Conservation (phyloP, 2,797 vertebrate species). For the Synaphobranchus kaupii region DNA sequence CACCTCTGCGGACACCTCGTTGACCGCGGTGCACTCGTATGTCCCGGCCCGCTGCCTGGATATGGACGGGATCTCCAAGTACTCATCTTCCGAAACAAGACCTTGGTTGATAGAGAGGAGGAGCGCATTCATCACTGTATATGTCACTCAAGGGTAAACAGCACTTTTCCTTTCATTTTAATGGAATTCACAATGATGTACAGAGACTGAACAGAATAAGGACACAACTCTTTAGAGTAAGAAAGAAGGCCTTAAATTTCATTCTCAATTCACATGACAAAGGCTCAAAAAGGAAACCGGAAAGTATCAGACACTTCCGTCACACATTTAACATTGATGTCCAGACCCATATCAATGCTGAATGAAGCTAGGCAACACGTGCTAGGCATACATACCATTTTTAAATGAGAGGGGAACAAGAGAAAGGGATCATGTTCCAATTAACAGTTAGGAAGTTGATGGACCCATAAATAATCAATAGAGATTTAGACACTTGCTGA, state of each 20-base stretch:
- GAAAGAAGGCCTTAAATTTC: background rate
- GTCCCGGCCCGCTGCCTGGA: constrained; percentile 71
- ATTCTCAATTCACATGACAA: background rate
- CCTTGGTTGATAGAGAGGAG: constrained; percentile 56
- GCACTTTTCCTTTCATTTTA: background rate
- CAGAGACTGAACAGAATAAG: background rate
- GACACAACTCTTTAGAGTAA: background rate
- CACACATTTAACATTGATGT: background rate
- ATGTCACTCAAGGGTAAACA: background rate
- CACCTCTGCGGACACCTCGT: constrained; percentile 72
- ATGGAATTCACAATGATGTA: background rate
- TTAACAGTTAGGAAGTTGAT: background rate
- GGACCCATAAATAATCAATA: too few relatives aligned
- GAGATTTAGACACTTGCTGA: background rate
- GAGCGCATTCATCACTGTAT: background rate
- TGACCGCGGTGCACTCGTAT: constrained; percentile 77
- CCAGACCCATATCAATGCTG: background rate
- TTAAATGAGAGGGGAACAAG: background rate
- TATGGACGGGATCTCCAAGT: constrained; percentile 75
- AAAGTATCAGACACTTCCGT: too few relatives aligned
- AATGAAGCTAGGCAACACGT: background rate
- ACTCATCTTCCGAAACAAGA: constrained; percentile 71
- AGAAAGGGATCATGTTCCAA: background rate
- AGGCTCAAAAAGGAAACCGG: background rate
- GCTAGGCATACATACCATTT: background rate